A percentile compares a stretch with the other conserved stretches of the same genome.
phyloP scores from a whole-genome alignment of 2,797 vertebrate genomes.

The Tenualosa ilisha region DNA sequence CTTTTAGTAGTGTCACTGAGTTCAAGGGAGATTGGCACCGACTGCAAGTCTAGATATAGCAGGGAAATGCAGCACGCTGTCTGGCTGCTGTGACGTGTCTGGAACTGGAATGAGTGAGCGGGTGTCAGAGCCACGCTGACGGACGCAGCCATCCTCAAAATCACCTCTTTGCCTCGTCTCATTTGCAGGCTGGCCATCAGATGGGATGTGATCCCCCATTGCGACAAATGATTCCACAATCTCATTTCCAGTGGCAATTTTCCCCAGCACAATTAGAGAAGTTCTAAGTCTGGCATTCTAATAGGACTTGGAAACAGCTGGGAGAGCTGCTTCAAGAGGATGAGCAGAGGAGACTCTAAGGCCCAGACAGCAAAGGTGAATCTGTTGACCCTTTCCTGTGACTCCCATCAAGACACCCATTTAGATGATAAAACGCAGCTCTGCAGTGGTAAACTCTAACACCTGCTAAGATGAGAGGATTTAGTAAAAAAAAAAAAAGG shows the following conservation, averaged over 20 bases:
- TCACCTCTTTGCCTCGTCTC: conserved; percentile 51
- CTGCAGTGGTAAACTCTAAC: background rate
- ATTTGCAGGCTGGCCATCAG: conserved; percentile 50
- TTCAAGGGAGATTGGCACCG: background rate
- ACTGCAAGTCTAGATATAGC: background rate
- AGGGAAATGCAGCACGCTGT: background rate
- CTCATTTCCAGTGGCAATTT: conserved; percentile 38
- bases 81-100: background rate
- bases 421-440: background rate
- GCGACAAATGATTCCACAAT: conserved; percentile 33
- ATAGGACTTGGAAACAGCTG: background rate
- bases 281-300: conserved; percentile 44
- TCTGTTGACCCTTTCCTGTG: background rate
- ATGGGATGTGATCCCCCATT: conserved; percentile 43
- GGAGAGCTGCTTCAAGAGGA: background rate
- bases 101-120: conserved; percentile 36
- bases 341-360: background rate
- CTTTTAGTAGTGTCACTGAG: background rate
- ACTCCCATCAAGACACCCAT: conserved; percentile 2
- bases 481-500: background rate
- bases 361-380: conserved; percentile 16
- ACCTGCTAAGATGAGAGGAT: background rate
- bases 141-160: conserved; percentile 39
- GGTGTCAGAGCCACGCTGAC: conserved; percentile 35
- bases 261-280: conserved; percentile 53